Evolutionary conservation across 2,113 vertebrate species (phyloP).

Genomic region (Oostethus manadensis): DNA sequence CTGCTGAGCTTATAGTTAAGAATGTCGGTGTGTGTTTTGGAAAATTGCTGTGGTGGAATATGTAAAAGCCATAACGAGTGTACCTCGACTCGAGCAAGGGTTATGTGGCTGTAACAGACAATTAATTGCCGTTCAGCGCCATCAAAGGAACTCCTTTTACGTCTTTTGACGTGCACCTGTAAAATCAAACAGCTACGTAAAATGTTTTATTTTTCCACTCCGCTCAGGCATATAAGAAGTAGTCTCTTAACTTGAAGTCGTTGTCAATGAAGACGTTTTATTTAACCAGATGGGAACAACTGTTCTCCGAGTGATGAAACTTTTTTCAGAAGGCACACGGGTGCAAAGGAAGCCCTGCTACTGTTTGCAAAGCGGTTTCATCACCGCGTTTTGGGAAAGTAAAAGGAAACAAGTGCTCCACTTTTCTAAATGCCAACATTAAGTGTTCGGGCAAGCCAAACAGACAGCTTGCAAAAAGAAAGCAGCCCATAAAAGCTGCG

Average conservation of each 20-base stretch:
- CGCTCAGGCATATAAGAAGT: too few species aligned
- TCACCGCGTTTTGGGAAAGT: neutral
- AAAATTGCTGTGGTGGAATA: too few species aligned
- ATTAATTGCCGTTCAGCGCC: neutral
- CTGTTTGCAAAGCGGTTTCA: neutral
- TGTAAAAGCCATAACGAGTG: too few species aligned
- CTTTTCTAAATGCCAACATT: neutral
- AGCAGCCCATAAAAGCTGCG: slow-evolving; percentile 5
- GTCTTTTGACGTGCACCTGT: neutral
- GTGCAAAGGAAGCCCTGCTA: too few species aligned
- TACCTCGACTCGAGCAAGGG: neutral
- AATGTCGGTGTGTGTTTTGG: too few species aligned
- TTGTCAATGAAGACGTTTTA: neutral
- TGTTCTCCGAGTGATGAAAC: neutral
- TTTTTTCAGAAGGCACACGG: neutral
- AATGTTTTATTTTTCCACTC: too few species aligned
- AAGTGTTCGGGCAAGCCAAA: neutral
- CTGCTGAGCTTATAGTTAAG: too few species aligned
- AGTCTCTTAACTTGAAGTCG: neutral
- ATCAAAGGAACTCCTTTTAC: neutral
- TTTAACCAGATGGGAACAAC: neutral
- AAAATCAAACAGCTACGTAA: neutral
- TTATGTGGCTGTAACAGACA: neutral
- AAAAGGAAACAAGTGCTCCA: slow-evolving; percentile 3
- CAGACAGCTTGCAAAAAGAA: neutral